phyloP scores from a whole-genome alignment of 2,797 vertebrate species.

The Oryzias dopingdopingensis region DNA sequence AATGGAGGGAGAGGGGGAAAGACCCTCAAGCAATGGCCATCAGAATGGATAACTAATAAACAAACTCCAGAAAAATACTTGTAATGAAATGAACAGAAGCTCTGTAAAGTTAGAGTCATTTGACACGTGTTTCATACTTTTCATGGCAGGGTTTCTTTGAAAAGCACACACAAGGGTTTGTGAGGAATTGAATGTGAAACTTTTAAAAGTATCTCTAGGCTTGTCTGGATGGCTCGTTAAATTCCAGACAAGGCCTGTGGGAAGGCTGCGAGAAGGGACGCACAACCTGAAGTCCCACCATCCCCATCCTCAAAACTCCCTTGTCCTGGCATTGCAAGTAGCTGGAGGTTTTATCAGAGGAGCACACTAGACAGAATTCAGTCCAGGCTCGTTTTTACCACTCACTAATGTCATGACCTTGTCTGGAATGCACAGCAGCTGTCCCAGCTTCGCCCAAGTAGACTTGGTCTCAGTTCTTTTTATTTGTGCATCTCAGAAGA shows the following conservation, averaged over 20 bases:
- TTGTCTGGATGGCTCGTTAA: no score
- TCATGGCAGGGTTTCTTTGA: background rate
- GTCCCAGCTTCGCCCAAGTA: constrained; percentile 62
- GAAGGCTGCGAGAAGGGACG: no score
- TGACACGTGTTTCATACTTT: constrained; percentile 17
- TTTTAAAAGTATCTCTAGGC: no score
- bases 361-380: constrained; percentile 55
- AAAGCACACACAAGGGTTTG: no score
- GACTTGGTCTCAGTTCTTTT: constrained; percentile 49
- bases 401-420: constrained; percentile 66
- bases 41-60: constrained; percentile 50
- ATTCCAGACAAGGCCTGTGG: no score
- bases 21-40: constrained; percentile 39
- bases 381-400: constrained; percentile 66
- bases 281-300: no score
- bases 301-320: no score
- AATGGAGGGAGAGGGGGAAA: constrained; percentile 46
- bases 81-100: constrained; percentile 34
- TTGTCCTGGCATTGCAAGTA: constrained; percentile 65
- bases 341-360: constrained; percentile 60
- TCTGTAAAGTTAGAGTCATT: constrained; percentile 18
- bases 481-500: constrained; percentile 14
- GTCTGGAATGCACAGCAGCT: constrained; percentile 79
- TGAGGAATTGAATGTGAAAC: no score
- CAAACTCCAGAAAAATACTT: constrained; percentile 23